Conservation (phyloP, 92 coral and sea anemone species). For the Galaxea fascicularis region DNA sequence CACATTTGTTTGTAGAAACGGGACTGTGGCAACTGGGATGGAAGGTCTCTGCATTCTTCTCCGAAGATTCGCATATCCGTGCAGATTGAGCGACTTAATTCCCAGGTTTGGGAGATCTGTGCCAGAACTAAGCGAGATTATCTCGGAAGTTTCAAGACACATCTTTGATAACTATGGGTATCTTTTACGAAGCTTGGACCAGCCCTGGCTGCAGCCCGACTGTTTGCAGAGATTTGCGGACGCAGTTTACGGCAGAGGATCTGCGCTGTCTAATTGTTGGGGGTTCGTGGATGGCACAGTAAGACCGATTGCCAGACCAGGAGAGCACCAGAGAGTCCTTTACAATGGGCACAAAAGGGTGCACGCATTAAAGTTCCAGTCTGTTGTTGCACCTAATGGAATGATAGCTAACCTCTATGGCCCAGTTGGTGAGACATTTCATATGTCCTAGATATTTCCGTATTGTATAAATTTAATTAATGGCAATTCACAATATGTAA, state of each 20-base stretch:
- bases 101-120: constrained; percentile 65
- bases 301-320: no score
- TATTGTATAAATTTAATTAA: neutral
- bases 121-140: constrained; percentile 46
- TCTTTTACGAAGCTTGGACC: constrained; percentile 38
- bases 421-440: constrained; percentile 39
- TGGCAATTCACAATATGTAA: neutral
- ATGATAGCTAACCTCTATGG: constrained; percentile 42
- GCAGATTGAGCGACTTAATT: constrained; percentile 50
- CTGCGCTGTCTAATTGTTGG: constrained; percentile 51
- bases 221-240: constrained; percentile 48
- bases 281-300: no score
- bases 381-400: constrained; percentile 50
- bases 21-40: constrained; percentile 49
- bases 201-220: constrained; percentile 50
- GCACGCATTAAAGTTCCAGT: neutral
- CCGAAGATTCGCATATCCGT: constrained; percentile 53
- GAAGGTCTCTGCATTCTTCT: constrained; percentile 51
- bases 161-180: constrained; percentile 36
- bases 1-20: constrained; percentile 44
- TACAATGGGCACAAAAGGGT: no score
- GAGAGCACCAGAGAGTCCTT: no score
- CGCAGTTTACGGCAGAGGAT: constrained; percentile 44
- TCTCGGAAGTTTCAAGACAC: constrained; percentile 51
- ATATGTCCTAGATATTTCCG: neutral